Conservation (phyloP, 1,140 invertebrate genomes). For the Caenorhabditis tropicalis region DNA sequence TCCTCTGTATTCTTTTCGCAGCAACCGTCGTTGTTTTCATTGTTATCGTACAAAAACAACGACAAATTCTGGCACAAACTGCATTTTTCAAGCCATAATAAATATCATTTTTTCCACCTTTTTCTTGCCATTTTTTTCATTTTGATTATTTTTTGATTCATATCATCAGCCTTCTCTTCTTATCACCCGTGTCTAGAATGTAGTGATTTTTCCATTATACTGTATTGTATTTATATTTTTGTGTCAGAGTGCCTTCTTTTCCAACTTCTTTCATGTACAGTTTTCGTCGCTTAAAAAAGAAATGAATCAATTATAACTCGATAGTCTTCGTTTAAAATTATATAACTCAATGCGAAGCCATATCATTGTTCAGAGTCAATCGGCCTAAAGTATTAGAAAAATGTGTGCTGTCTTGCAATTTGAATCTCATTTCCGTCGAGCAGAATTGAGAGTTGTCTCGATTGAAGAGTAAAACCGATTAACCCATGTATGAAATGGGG, state of each 20-base stretch:
- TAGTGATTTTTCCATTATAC: background rate
- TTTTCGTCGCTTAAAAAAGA: conserved; percentile 16
- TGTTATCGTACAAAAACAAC: conserved; percentile 11
- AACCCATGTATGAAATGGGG: background rate
- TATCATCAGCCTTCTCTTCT: background rate
- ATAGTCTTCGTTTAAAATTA: background rate
- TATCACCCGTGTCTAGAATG: background rate
- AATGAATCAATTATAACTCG: background rate
- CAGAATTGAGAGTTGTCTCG: background rate
- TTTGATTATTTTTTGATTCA: background rate
- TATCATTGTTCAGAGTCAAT: background rate
- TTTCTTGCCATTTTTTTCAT: background rate
- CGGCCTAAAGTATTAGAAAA: conserved; percentile 31
- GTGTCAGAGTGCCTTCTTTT: background rate
- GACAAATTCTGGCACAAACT: conserved; percentile 30
- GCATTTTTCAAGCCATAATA: conserved; percentile 38
- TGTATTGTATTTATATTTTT: background rate
- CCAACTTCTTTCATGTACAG: background rate
- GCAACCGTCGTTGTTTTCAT: conserved; percentile 3
- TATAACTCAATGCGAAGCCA: background rate
- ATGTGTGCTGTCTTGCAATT: background rate
- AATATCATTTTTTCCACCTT: background rate
- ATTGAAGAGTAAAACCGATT: background rate
- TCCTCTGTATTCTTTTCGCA: background rate
- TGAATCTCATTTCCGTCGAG: background rate